phyloP scores from a whole-genome alignment of 2,797 vertebrate species.

The Crenichthys baileyi region DNA sequence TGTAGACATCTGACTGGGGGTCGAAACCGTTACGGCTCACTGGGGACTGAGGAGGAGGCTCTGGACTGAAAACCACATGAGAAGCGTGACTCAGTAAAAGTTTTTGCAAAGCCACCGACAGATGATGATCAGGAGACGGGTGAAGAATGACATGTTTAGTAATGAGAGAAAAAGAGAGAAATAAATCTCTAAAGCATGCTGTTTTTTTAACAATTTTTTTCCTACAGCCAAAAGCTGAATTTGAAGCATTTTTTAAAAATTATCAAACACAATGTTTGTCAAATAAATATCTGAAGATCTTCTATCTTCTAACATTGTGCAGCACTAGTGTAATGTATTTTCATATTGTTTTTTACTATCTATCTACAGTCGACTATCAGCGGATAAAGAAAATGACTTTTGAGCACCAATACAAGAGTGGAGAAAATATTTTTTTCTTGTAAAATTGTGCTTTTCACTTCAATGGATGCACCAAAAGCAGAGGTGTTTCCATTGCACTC shows the following conservation, averaged over 20 bases:
- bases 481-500: neutral
- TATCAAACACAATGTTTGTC: neutral
- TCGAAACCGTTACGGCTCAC: constrained; percentile 83
- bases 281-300: neutral
- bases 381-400: too few species aligned
- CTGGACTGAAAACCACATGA: constrained; percentile 78
- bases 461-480: neutral
- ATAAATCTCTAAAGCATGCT: neutral
- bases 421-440: neutral
- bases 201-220: neutral
- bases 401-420: neutral
- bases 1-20: constrained; percentile 92
- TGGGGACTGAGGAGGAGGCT: constrained; percentile 79
- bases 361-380: too few species aligned
- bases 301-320: neutral
- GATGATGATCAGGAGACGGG: neutral
- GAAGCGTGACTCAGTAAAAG: constrained; percentile 4
- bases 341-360: too few species aligned
- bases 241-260: neutral
- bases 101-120: constrained; percentile 11
- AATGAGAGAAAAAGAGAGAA: constrained; percentile 7
- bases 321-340: too few species aligned
- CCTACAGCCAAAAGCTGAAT: neutral
- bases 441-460: neutral
- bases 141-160: constrained; percentile 4